These are phyloP conservation scores for Allacma fusca DNA, from an alignment of 2,888 invertebrate genomes.

Conservation along the genomic window DNA sequence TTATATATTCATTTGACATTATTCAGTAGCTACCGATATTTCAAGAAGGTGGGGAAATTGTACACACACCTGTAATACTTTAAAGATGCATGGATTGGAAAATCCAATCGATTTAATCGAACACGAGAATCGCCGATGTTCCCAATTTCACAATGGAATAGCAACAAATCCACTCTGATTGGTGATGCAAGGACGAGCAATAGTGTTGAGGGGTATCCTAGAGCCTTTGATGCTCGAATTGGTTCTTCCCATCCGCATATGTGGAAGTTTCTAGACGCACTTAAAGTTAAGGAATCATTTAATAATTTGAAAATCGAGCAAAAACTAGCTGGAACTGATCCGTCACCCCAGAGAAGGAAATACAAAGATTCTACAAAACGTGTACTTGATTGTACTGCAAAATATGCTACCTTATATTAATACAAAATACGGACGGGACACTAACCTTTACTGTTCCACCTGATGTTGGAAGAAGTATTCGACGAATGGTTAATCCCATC, in stretches of 20 bases:
- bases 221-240: constrained; percentile 30
- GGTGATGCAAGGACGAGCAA: constrained; percentile 43
- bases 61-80: constrained; percentile 22
- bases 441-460: no score
- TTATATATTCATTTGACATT: no score
- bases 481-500: no score
- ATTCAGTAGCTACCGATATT: no score
- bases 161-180: background rate
- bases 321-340: background rate
- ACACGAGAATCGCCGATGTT: constrained; percentile 18
- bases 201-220: constrained; percentile 45
- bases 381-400: no score
- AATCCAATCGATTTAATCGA: no score
- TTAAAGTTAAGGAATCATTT: constrained; percentile 43
- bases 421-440: no score
- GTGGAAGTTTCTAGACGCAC: constrained; percentile 48
- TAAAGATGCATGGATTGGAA: constrained; percentile 25
- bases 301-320: constrained; percentile 37
- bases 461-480: no score
- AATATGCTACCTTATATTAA: no score
- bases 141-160: constrained; percentile 37
- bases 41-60: no score
- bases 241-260: constrained; percentile 42
- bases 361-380: no score
- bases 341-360: background rate